Evolutionary conservation across 2,113 vertebrate species (phyloP), one percentile per base, ranked within the genome.

Genomic region (Cyprinus carpio): DNA sequence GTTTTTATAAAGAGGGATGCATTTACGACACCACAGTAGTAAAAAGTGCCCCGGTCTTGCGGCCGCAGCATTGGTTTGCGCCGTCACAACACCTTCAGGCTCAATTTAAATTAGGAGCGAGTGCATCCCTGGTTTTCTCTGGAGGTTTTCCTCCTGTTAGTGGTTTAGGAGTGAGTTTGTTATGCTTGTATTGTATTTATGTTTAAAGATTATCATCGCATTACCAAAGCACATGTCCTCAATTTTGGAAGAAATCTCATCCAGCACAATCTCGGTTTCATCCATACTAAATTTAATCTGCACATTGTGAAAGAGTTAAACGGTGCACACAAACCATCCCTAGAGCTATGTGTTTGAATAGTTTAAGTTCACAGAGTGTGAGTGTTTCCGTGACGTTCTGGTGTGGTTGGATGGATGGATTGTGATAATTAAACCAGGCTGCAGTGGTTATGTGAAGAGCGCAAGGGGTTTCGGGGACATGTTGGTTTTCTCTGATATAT

Each of bases 401-500:
- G n/a, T 64, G 58, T 34, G 31, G 76, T 79, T 60, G 15, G 6
- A 6, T 60, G 15, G 6, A 6, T 34, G n/a, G 40, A 16, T 75
- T 75, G 72, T 43, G 12, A 12, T 75, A 16, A n/a, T 75, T 51
- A 75, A 75, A 15, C 37, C 10, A 54, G 51, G 51, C 51, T 18
- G 51, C 40, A 27, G 43, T 75, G 54, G 6, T 60, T 79, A 23
- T 79, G 56, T 79, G 76, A 60, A 6, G 23, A 62, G 87, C 74
- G 87, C 85, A 75, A 69, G 85, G 25, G 80, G 62, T 46, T 46
- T 54, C 81, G 87, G 91, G 91, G 90, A 85, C 43, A 10, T 78
- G 56, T 76, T 64, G 13, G 18, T 40, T 67, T 90, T 91, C 16
- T 89, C 85, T 87, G 82, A 43, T 94, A 94, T 94, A 93, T 93